phyloP scores from a whole-genome alignment of 2,888 invertebrate genomes.

The Drosophila picticornis region DNA sequence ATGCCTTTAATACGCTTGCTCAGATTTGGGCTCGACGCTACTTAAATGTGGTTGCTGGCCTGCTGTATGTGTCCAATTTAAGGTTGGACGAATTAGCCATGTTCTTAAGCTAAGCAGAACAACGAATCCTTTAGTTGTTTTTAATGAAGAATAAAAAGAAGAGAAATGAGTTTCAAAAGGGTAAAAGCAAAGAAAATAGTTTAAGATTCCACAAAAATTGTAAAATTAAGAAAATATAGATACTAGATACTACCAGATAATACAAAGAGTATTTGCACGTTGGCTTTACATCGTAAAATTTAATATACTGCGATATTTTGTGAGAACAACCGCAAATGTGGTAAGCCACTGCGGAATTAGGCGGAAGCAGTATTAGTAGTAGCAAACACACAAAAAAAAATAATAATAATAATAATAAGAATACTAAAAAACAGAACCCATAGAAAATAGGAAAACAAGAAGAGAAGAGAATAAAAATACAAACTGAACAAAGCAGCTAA shows the following conservation, averaged over 20 bases:
- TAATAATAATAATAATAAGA: background rate
- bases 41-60: background rate
- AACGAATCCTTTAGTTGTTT: background rate
- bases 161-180: background rate
- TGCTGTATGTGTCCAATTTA: background rate
- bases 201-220: background rate
- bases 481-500: constrained; percentile 27
- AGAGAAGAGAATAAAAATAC: constrained; percentile 4
- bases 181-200: background rate
- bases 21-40: background rate
- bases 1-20: constrained; percentile 19
- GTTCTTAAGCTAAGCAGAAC: background rate
- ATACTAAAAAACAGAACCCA: constrained; percentile 23
- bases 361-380: constrained; percentile 56
- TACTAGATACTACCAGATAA: background rate
- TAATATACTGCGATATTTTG: constrained; percentile 9
- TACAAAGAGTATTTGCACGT: constrained; percentile 22
- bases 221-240: too few relatives aligned
- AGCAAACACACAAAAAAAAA: constrained; percentile 7
- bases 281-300: background rate
- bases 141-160: too few relatives aligned
- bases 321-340: constrained; percentile 67
- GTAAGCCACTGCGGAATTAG: constrained; percentile 59
- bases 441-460: constrained; percentile 21
- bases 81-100: background rate